Percentiles rank a stretch among this genome's conserved stretches.
phyloP scores from a whole-genome alignment of 1,140 invertebrate genomes.

The Zeugodacus cucurbitae region DNA sequence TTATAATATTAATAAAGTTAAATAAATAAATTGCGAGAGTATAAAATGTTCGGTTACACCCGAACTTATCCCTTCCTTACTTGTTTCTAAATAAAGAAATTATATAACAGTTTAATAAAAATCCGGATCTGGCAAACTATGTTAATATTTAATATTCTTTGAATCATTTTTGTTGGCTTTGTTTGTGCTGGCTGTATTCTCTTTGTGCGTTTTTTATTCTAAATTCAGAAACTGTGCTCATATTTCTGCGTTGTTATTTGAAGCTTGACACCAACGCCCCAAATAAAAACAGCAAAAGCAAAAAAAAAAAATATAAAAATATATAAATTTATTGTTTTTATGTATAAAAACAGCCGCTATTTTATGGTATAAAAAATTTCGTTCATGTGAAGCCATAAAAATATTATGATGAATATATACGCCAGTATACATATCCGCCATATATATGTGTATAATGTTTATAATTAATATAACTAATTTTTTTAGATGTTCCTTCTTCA shows the following conservation, averaged over 20 bases:
- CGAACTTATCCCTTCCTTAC: too few species aligned
- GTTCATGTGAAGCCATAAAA: not conserved
- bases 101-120: too few species aligned
- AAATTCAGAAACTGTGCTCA: not conserved
- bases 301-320: not conserved
- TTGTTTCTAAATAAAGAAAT: too few species aligned
- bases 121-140: too few species aligned
- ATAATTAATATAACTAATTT: too few species aligned
- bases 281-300: not conserved
- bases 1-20: too few species aligned
- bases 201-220: too few species aligned
- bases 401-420: not conserved
- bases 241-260: not conserved
- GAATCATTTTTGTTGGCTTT: not conserved
- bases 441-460: not conserved
- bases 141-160: not conserved
- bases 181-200: not conserved
- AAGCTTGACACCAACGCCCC: conserved; percentile 14
- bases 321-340: not conserved
- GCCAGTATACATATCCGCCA: not conserved
- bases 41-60: too few species aligned
- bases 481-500: too few species aligned
- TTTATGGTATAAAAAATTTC: not conserved
- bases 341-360: not conserved
- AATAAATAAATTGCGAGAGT: too few species aligned